phyloP scores from a whole-genome alignment of 2,113 vertebrate species.

The Alethe castanea region DNA sequence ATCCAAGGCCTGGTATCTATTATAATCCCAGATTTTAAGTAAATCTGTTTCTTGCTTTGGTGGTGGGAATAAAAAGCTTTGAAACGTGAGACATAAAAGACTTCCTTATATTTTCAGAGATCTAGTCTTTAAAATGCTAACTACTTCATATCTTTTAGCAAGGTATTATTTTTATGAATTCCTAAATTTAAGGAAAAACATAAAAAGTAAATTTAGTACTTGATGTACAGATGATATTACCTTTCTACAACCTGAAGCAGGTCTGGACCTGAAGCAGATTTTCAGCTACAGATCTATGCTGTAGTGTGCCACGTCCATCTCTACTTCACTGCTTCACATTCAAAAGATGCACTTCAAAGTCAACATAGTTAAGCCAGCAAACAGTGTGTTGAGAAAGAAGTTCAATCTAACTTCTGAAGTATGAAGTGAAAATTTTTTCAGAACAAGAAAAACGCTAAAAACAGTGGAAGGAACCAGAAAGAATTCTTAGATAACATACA shows the following conservation, averaged over 20 bases:
- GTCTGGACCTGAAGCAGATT: neutral
- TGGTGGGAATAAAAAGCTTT: neutral
- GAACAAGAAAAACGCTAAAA: neutral
- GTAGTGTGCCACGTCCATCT: neutral
- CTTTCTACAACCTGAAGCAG: neutral
- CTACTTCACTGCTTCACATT: neutral
- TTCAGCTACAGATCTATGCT: neutral
- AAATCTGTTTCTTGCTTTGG: neutral
- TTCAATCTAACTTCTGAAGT: neutral
- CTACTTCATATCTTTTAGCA: neutral
- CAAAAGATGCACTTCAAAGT: neutral
- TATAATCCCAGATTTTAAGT: neutral
- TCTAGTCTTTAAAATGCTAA: neutral
- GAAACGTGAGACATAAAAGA: neutral
- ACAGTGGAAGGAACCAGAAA: neutral
- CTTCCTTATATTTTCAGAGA: neutral
- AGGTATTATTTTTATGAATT: neutral
- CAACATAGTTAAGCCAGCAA: neutral
- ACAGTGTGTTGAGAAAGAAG: neutral
- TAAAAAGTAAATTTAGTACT: neutral
- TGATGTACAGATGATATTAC: neutral
- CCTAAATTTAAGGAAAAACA: neutral
- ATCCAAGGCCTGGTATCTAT: neutral
- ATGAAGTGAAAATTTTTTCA: rapidly evolving
- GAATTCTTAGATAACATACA: neutral